phyloP scores from a whole-genome alignment of 1,140 invertebrate species.

The Atta colombica region DNA sequence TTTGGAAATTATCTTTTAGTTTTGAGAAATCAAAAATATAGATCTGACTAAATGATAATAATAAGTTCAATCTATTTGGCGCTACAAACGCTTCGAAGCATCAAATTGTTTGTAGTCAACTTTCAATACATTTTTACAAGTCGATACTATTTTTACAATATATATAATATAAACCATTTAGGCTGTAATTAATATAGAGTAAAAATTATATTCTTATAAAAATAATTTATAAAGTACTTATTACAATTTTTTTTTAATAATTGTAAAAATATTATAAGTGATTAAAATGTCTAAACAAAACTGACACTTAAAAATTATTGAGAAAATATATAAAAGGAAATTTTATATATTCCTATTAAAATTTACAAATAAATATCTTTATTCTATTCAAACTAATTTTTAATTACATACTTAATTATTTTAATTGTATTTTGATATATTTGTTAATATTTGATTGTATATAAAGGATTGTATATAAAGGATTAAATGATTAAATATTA shows the following conservation, averaged over 20 bases:
- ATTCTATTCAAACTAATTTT: constrained; percentile 45
- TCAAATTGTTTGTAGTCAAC: too few relatives aligned
- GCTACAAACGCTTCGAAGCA: too few relatives aligned
- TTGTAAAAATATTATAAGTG: not conserved
- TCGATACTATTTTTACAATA: not conserved
- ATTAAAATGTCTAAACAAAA: not conserved
- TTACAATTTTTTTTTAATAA: not conserved
- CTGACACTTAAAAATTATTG: not conserved
- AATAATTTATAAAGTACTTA: not conserved
- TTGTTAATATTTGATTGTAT: too few relatives aligned
- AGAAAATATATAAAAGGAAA: not conserved
- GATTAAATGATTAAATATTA: too few relatives aligned
- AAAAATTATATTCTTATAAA: not conserved
- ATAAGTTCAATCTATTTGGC: too few relatives aligned
- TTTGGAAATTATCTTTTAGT: not conserved
- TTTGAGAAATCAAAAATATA: not conserved
- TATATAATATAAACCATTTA: not conserved
- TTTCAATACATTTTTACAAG: not conserved
- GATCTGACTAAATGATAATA: constrained; percentile 20
- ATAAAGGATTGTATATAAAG: too few relatives aligned
- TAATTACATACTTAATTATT: constrained; percentile 4
- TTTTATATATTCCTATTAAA: constrained; percentile 16
- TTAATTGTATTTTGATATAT: not conserved
- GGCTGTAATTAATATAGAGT: not conserved
- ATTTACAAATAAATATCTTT: constrained; percentile 24